Evolutionary conservation across 2,888 invertebrate genomes (phyloP).

Genomic region (Lithophane ornitopus): DNA sequence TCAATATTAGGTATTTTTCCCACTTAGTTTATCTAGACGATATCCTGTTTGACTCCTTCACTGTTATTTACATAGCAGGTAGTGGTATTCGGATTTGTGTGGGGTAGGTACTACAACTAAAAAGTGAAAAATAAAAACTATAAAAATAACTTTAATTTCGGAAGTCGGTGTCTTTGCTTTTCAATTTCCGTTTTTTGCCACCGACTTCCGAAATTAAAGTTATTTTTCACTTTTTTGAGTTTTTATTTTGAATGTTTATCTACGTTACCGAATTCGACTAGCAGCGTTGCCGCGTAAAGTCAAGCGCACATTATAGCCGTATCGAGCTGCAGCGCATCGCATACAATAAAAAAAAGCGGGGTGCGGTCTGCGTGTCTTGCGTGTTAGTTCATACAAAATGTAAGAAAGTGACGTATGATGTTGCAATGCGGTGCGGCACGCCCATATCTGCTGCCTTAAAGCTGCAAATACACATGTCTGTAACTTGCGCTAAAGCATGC

Average conservation of each 20-base stretch:
- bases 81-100: too few species aligned
- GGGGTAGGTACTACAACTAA: too few species aligned
- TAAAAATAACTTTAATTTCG: too few species aligned
- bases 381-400: not conserved
- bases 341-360: not conserved
- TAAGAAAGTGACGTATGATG: not conserved
- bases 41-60: too few species aligned
- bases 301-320: not conserved
- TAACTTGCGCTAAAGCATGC: not conserved
- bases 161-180: too few species aligned
- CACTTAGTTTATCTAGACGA: too few species aligned
- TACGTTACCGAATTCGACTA: not conserved
- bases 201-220: too few species aligned
- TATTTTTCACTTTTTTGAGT: too few species aligned
- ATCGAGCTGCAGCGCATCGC: not conserved
- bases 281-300: not conserved
- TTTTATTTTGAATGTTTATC: conserved; percentile 13
- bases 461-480: not conserved
- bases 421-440: not conserved
- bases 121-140: too few species aligned
- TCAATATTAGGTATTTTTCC: too few species aligned
- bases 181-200: too few species aligned
- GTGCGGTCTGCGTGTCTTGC: not conserved
- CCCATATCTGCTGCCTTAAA: not conserved
- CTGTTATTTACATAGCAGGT: too few species aligned